These are phyloP conservation scores for Muntiacus muntjak DNA, from an alignment of 2,113 vertebrate genomes.

Conservation along the genomic window DNA sequence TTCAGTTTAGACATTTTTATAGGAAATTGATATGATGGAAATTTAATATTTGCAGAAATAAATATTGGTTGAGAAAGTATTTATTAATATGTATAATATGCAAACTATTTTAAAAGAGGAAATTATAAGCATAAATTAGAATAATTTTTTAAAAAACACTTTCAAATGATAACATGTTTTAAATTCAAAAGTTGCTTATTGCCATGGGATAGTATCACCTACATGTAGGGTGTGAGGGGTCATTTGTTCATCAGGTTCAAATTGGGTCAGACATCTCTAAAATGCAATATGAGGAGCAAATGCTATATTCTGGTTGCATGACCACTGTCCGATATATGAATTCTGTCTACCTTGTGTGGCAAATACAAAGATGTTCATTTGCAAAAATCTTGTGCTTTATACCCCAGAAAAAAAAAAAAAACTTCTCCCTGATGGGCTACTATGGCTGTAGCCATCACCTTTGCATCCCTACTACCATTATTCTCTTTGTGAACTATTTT, in stretches of 20 bases:
- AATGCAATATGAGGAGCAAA: not conserved
- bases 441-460: not conserved
- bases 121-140: not conserved
- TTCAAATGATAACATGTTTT: slow-evolving; percentile 1
- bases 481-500: not conserved
- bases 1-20: slow-evolving; percentile 37
- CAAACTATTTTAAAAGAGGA: slow-evolving; percentile 35
- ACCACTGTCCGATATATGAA: not conserved
- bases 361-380: not conserved
- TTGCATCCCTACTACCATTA: not conserved
- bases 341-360: not conserved
- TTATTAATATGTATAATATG: slow-evolving; percentile 49
- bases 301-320: not conserved
- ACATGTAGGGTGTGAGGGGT: not conserved
- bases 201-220: not conserved
- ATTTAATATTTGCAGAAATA: slow-evolving; percentile 51
- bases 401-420: not conserved
- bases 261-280: not conserved
- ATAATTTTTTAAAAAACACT: slow-evolving; percentile 31
- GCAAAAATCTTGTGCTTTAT: not conserved
- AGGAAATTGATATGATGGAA: slow-evolving; percentile 24
- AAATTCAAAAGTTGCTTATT: not conserved
- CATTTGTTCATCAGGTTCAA: slow-evolving; percentile 4
- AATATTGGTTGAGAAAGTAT: slow-evolving; percentile 15
- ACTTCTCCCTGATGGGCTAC: not conserved